Percentiles rank a stretch among this genome's conserved stretches.
phyloP scores from a whole-genome alignment of 2,797 vertebrate genomes.

The Pseudochirops corinnae region DNA sequence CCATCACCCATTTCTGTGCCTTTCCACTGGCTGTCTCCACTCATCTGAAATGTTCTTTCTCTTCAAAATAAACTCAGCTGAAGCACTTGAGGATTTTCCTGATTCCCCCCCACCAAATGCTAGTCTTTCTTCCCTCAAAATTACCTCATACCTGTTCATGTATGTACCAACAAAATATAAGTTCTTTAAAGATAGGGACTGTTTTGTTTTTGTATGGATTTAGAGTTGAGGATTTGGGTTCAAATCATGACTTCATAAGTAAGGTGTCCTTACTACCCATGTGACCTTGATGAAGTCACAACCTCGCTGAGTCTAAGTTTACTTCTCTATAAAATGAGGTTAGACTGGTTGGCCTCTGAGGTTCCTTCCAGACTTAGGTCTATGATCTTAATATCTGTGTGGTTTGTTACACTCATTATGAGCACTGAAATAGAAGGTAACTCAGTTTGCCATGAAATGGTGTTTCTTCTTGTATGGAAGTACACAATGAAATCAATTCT shows the following conservation, averaged over 20 bases:
- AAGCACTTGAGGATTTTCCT: neutral
- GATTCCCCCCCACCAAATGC: neutral
- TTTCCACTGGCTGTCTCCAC: neutral
- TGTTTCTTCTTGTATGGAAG: neutral
- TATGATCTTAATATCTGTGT: neutral
- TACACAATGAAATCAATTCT: neutral
- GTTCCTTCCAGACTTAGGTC: neutral
- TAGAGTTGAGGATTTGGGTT: neutral
- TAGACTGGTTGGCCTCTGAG: neutral
- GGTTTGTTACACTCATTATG: neutral
- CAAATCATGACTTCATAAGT: neutral
- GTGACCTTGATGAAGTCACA: neutral
- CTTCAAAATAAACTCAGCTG: neutral
- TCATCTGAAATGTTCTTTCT: neutral
- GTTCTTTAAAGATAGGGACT: neutral
- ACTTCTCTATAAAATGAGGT: neutral
- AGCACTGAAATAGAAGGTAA: neutral
- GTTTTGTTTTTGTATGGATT: neutral
- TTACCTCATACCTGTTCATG: neutral
- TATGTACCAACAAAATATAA: neutral
- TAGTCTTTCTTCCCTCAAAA: neutral
- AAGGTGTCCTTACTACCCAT: neutral
- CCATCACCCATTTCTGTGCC: neutral
- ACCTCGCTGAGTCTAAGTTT: neutral
- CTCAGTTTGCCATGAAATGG: neutral